Percentiles rank a stretch among this genome's conserved stretches.
Conservation (phyloP, 1,140 invertebrate genomes). For the Hyles euphorbiae region DNA sequence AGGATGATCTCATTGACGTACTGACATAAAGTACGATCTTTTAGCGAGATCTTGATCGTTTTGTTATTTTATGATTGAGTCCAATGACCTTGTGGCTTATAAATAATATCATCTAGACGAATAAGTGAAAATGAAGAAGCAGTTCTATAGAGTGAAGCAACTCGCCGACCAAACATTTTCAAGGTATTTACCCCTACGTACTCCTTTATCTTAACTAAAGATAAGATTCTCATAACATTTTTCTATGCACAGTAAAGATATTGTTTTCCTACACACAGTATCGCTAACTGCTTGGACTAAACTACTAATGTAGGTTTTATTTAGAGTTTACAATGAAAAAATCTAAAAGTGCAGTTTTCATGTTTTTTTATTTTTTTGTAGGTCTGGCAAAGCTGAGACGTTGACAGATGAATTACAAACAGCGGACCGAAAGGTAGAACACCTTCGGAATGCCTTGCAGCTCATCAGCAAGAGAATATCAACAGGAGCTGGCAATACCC, state of each 20-base stretch:
- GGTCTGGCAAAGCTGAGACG: constrained; percentile 91
- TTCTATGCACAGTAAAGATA: constrained; percentile 18
- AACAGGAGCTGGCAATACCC: constrained; percentile 71
- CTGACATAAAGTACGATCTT: constrained; percentile 64
- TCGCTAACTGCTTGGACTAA: constrained; percentile 6
- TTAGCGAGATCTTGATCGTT: constrained; percentile 66
- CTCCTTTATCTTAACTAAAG: constrained; percentile 47
- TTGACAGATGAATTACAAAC: constrained; percentile 90
- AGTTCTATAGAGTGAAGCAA: constrained; percentile 92
- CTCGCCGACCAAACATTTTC: constrained; percentile 92
- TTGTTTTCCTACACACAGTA: constrained; percentile 16
- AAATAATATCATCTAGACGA: constrained; percentile 45
- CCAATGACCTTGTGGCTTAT: constrained; percentile 67
- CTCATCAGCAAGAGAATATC: constrained; percentile 81
- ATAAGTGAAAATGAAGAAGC: constrained; percentile 84
- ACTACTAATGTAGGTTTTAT: constrained; percentile 1
- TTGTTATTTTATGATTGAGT: constrained; percentile 65
- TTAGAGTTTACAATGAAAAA: not conserved
- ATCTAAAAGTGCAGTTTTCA: not conserved
- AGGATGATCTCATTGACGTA: constrained; percentile 73
- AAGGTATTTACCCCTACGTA: constrained; percentile 77
- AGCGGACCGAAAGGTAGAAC: constrained; percentile 91
- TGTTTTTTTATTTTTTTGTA: constrained; percentile 49
- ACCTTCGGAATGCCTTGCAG: constrained; percentile 84
- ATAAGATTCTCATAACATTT: constrained; percentile 54